Conservation (phyloP, 2,888 invertebrate species). For the Barypeithes pellucidus region DNA sequence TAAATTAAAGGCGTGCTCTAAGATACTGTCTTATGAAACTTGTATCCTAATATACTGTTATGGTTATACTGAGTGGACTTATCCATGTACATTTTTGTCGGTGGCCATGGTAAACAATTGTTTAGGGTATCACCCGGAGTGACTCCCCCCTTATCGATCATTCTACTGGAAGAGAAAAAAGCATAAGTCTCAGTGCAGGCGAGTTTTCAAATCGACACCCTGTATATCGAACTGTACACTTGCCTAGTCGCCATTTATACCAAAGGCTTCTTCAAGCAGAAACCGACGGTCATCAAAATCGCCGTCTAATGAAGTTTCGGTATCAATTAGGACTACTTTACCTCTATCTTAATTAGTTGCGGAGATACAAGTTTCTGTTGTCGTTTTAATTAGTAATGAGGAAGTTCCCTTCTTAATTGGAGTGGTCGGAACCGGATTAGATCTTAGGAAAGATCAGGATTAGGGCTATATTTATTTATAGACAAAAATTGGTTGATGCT, state of each 20-base stretch:
- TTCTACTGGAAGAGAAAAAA: too few relatives aligned
- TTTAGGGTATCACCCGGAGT: too few relatives aligned
- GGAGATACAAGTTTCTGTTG: slow-evolving; percentile 28
- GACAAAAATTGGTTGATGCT: too few relatives aligned
- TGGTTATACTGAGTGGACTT: too few relatives aligned
- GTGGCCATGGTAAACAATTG: too few relatives aligned
- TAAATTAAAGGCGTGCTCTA: too few relatives aligned
- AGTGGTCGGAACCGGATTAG: slow-evolving; percentile 14
- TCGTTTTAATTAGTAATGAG: slow-evolving; percentile 33
- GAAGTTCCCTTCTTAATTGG: slow-evolving; percentile 24
- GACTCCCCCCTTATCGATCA: too few relatives aligned
- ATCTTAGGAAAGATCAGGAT: not conserved
- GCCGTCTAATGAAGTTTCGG: slow-evolving; percentile 20
- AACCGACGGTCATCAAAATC: slow-evolving; percentile 17
- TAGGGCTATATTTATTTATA: slow-evolving; percentile 19
- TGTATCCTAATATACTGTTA: too few relatives aligned
- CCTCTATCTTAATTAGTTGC: slow-evolving; percentile 30
- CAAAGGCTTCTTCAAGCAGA: not conserved
- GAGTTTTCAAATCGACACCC: too few relatives aligned
- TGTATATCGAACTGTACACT: too few relatives aligned
- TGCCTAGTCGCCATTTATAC: not conserved
- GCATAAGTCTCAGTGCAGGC: not conserved
- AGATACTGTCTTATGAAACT: too few relatives aligned
- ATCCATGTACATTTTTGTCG: too few relatives aligned
- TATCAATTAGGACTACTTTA: slow-evolving; percentile 24